phyloP scores from a whole-genome alignment of 2,113 vertebrate species.

The Crotalus tigris region DNA sequence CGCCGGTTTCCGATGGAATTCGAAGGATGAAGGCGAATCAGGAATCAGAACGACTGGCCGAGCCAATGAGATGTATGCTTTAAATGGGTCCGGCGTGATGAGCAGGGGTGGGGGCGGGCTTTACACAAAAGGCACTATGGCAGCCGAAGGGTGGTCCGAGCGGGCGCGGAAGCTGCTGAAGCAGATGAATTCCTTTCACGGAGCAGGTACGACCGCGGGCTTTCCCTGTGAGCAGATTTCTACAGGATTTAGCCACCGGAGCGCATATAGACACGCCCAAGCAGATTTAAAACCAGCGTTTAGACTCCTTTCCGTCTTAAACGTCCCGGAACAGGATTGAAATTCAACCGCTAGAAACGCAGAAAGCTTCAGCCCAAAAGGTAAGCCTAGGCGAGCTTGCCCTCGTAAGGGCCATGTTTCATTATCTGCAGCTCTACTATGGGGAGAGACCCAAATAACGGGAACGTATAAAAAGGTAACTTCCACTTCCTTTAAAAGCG shows the following conservation, averaged over 20 bases:
- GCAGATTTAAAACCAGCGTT: neutral
- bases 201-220: neutral
- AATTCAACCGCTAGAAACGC: neutral
- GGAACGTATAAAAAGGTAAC: neutral
- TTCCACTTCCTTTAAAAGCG: neutral
- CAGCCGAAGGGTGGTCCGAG: neutral
- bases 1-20: neutral
- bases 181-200: constrained; percentile 25
- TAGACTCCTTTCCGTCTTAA: neutral
- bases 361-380: neutral
- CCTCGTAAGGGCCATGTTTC: neutral
- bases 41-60: neutral
- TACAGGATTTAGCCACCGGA: neutral
- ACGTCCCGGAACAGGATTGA: neutral
- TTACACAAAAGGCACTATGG: neutral
- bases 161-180: neutral
- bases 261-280: neutral
- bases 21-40: neutral
- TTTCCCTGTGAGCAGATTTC: too few relatives aligned
- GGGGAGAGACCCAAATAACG: neutral
- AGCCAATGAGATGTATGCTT: neutral
- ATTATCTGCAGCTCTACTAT: neutral
- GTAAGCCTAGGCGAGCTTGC: neutral
- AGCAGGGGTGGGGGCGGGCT: neutral
- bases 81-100: neutral